These are phyloP conservation scores for Agapornis roseicollis DNA, from an alignment of 2,113 vertebrate species.

Conservation along the genomic window DNA sequence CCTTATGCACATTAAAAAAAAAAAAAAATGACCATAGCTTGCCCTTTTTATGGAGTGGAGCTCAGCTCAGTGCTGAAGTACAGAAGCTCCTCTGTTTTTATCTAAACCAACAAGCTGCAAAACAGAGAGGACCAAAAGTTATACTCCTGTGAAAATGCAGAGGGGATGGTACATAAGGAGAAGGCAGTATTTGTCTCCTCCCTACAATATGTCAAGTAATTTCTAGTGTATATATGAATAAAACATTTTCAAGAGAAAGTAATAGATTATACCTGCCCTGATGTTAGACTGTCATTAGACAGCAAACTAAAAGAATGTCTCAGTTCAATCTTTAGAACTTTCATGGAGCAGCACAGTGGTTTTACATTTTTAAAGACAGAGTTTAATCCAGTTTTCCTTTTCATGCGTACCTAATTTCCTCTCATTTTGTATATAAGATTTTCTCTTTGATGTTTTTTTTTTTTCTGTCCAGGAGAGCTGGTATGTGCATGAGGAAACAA, in stretches of 20 bases:
- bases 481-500: background rate
- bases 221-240: background rate
- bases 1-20: background rate
- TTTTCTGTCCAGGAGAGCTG: background rate
- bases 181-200: background rate
- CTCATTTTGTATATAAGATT: background rate
- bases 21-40: rapidly evolving
- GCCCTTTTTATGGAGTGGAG: background rate
- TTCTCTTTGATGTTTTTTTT: background rate
- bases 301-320: background rate
- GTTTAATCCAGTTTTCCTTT: background rate
- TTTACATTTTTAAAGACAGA: background rate
- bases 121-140: background rate
- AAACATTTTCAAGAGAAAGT: background rate
- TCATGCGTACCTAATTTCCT: background rate
- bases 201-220: background rate
- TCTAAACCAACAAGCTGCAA: background rate
- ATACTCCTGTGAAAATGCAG: background rate
- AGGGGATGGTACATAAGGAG: rapidly evolving
- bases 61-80: background rate
- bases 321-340: background rate
- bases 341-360: background rate
- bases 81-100: background rate
- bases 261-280: background rate
- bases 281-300: background rate